These are phyloP conservation scores for Synanthedon andrenaeformis DNA, from an alignment of 2,888 invertebrate species.

Conservation along the genomic window DNA sequence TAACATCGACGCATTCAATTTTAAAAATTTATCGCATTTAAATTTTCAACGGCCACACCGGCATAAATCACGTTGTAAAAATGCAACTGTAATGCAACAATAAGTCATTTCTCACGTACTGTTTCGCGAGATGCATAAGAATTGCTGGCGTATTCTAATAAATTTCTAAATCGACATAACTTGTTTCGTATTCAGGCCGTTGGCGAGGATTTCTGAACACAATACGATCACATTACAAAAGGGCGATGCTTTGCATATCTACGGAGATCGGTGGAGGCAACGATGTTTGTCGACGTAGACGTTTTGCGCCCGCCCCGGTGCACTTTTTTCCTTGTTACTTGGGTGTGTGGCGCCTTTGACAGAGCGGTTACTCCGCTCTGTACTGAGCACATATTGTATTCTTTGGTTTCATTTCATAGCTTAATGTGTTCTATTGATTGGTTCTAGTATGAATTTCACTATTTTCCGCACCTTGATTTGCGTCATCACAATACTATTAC, in stretches of 20 bases:
- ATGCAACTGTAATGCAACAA: constrained; percentile 45
- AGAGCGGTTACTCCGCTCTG: constrained; percentile 10
- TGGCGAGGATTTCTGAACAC: constrained; percentile 45
- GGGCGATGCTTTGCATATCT: constrained; percentile 59
- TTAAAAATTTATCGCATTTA: not conserved
- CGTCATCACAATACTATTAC: no score
- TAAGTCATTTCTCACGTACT: constrained; percentile 31
- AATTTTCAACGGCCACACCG: not conserved
- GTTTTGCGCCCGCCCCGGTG: constrained; percentile 28
- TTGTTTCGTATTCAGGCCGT: constrained; percentile 55
- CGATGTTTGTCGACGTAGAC: constrained; percentile 34
- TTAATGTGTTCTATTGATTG: no score
- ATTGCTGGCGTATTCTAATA: constrained; percentile 49
- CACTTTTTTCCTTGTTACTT: constrained; percentile 32
- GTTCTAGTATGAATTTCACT: no score
- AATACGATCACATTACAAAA: constrained; percentile 67
- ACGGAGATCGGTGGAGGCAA: constrained; percentile 32
- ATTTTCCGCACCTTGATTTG: no score
- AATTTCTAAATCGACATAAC: constrained; percentile 65
- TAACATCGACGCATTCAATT: no score
- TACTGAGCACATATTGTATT: no score
- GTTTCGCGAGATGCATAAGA: constrained; percentile 48
- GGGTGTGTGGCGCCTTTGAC: constrained; percentile 16
- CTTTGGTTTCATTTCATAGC: no score
- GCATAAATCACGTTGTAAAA: constrained; percentile 13